Conservation (phyloP, 64 coral and sea anemone species). For the Astreopora myriophthalma region DNA sequence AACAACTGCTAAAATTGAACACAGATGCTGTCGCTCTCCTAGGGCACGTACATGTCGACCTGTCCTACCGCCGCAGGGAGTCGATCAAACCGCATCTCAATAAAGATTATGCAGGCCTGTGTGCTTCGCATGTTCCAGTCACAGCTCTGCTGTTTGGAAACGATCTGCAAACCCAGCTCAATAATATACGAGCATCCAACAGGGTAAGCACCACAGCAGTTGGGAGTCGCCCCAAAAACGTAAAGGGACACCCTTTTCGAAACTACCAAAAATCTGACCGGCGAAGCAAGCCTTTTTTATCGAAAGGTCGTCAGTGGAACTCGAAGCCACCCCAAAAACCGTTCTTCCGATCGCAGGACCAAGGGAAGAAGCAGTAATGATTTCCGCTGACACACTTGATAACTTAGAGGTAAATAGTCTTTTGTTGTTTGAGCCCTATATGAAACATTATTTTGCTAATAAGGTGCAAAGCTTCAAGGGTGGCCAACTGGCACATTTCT, state of each 20-base stretch:
- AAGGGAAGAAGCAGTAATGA: conserved; percentile 17
- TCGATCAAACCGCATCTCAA: conserved; percentile 41
- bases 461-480: too few relatives aligned
- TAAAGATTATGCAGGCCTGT: conserved; percentile 40
- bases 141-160: conserved; percentile 50
- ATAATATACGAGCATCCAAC: conserved; percentile 39
- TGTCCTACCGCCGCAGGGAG: conserved; percentile 32
- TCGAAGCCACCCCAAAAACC: neutral
- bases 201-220: neutral
- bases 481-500: conserved; percentile 3
- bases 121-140: conserved; percentile 3
- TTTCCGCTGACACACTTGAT: neutral
- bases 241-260: neutral
- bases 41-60: conserved; percentile 20
- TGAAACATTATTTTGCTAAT: neutral
- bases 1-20: too few relatives aligned
- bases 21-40: too few relatives aligned
- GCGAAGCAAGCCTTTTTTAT: conserved; percentile 26
- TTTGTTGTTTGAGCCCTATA: neutral
- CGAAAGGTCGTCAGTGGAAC: conserved; percentile 37
- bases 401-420: neutral
- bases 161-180: conserved; percentile 28
- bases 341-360: neutral
- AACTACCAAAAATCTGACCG: neutral
- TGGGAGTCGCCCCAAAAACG: neutral